Evolutionary conservation across 2,113 vertebrate genomes (phyloP), one percentile per base, ranked within the genome.

Genomic region (Macquaria australasica): DNA sequence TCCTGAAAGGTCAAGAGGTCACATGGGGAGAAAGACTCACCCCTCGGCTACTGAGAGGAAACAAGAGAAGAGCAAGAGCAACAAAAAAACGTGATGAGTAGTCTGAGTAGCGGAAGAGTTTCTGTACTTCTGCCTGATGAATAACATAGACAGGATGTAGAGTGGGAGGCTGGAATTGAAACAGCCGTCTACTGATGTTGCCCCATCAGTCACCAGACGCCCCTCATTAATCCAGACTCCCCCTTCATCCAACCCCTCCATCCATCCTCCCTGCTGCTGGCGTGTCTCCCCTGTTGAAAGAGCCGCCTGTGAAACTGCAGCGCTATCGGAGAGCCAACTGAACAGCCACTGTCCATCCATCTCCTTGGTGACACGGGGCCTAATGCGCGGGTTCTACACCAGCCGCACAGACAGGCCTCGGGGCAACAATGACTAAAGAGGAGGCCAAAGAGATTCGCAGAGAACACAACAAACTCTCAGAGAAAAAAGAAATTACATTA

Each of bases 161-260:
- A 94, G 87, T 75, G 82, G 88, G 86, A 87, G 86, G 79, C 79
- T 90, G 84, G 88, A 93, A 95, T 89, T 93, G 92, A 95, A 95
- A 94, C 91, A 92, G 86, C 86, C 93, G 45, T 94, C 85, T 87
- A 43, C 76, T 84, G 90, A 88, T 93, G 92, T 91, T 56, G 60
- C 63, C 85, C 84, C 92, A 94, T 95, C 94, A 84, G 80, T 95
- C 94, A 94, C 62, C 82, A 85, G 88, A 86, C 80, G 59, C 83
- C 88, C 89, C 85, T 87, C 92, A 94, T 95, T 93, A 94, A 92
- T 94, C 91, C 80, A 73, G 62, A 50, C 79, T 48, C 88, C 73
- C 73, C 81, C 73, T 51, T 78, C 80, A 73, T 81, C 70, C 80
- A 70, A 5, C 51, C 70, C 77, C 76, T 73, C 70, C 88, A 86